Base-by-base conservation (phyloP, 2,113 vertebrate genomes). In the Camelus bactrianus region DNA sequence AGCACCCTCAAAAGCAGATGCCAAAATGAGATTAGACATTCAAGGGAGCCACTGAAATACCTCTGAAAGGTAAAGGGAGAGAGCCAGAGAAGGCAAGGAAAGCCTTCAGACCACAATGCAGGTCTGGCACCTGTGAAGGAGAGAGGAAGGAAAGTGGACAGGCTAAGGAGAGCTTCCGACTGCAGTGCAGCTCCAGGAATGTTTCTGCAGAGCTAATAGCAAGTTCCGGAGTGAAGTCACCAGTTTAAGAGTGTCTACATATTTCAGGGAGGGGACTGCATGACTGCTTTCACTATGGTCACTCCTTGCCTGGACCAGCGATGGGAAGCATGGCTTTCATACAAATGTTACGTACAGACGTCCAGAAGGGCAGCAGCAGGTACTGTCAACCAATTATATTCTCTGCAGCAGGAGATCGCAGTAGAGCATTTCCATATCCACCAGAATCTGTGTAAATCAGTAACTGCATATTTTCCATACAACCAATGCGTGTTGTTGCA, bases 1-100 rank as follows among this genome's bases (percentile, higher is more conserved):
- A 70, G 19, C 84, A 8, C 24, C 77, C 24, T 70, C 22, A 69
- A 95, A 83, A 96, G n/a, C 28, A 93, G 91, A 42, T 89, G 26
- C 42, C 42, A 81, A 95, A 72, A 56, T 92, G 50, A 35, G 10
- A 73, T 30, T 15, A 79, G 65, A 75, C 10, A 70, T 75, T 69
- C 17, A 91, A 72, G 32, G 64, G 3, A 79, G 2, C n/a, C 70
- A 70, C 24, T 75, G 24, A 88, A 62, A 76, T 42, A 38, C 22
- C 7, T 35, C 16, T 75, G 81, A 80, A 89, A 7, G 38, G 35
- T 38, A 64, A 69, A 65, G 8, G 20, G 6, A 82, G 50, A 72
- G 8, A 88, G 35, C 3, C 14, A 77, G 28, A 80, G 58, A 75
- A 73, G 35, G 22, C 10, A 73, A 11, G 2, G 35, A 77, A 22